A percentile compares a stretch with the other conserved stretches of the same genome.
Evolutionary conservation across 2,888 invertebrate genomes (phyloP).

Genomic region (Himalopsyche japonica): DNA sequence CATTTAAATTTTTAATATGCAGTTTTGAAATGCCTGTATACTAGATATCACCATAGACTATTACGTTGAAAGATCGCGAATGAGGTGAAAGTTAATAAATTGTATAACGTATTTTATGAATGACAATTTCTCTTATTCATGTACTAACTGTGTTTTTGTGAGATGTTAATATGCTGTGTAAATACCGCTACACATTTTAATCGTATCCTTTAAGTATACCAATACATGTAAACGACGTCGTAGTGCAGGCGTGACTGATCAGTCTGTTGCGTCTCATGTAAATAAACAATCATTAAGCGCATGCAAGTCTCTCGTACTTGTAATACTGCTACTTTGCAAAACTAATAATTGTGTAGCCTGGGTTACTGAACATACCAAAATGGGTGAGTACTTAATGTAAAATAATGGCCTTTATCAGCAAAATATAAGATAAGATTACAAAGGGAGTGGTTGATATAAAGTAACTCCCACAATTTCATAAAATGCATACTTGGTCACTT

Average conservation of each 20-base stretch:
- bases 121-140: not conserved
- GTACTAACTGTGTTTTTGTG: not conserved
- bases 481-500: slow-evolving; percentile 1
- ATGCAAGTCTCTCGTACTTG: not conserved
- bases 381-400: slow-evolving; percentile 10
- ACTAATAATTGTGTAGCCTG: slow-evolving; percentile 22
- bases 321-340: not conserved
- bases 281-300: slow-evolving; percentile 25
- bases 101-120: not conserved
- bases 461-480: slow-evolving; percentile 8
- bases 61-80: too few species aligned
- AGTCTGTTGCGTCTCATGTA: slow-evolving; percentile 14
- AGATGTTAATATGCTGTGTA: not conserved
- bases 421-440: slow-evolving; percentile 5
- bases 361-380: slow-evolving; percentile 16
- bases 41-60: too few species aligned
- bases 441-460: slow-evolving; percentile 31
- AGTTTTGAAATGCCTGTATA: too few species aligned
- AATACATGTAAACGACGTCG: not conserved
- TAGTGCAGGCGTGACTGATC: not conserved
- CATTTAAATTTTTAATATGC: too few species aligned
- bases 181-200: not conserved
- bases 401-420: slow-evolving; percentile 15
- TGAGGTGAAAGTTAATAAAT: not conserved
- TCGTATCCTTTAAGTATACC: not conserved